These are phyloP conservation scores for Hemiprocne comata DNA, from an alignment of 2,113 vertebrate species.

Conservation along the genomic window DNA sequence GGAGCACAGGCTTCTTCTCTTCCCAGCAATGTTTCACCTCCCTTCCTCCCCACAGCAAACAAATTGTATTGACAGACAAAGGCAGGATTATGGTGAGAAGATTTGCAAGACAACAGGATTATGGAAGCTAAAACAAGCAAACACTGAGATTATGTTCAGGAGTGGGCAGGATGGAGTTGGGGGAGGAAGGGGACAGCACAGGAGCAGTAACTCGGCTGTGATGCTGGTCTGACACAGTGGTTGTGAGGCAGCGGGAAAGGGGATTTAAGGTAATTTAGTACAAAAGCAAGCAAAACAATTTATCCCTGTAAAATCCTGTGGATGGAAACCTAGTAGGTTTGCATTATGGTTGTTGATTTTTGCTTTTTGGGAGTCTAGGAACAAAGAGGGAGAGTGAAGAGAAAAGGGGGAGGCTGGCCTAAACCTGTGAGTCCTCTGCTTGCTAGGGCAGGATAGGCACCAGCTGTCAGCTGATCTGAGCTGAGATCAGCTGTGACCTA, in stretches of 20 bases:
- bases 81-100: conserved; percentile 68
- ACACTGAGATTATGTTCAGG: conserved; percentile 58
- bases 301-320: not conserved
- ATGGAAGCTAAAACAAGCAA: conserved; percentile 65
- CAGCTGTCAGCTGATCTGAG: conserved; percentile 75
- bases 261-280: conserved; percentile 10
- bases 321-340: not conserved
- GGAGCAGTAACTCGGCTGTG: not conserved
- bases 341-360: not conserved
- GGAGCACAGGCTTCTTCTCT: conserved; percentile 1
- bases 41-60: conserved; percentile 44
- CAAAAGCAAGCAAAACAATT: not conserved
- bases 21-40: conserved; percentile 1
- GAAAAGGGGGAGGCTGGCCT: not conserved
- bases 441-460: conserved; percentile 48
- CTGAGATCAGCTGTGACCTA: conserved; percentile 83
- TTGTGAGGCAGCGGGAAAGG: not conserved
- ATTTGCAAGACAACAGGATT: conserved; percentile 73
- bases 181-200: not conserved
- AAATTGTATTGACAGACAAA: conserved; percentile 73
- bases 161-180: not conserved
- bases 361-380: not conserved
- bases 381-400: not conserved
- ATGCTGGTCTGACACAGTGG: not conserved
- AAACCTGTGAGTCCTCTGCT: conserved; percentile 7